A percentile compares a stretch with the other conserved stretches of the same genome.
These are phyloP conservation scores for Henricia sp. DNA, from an alignment of 53 echinoderm and acorn worm species.

Conservation along the genomic window DNA sequence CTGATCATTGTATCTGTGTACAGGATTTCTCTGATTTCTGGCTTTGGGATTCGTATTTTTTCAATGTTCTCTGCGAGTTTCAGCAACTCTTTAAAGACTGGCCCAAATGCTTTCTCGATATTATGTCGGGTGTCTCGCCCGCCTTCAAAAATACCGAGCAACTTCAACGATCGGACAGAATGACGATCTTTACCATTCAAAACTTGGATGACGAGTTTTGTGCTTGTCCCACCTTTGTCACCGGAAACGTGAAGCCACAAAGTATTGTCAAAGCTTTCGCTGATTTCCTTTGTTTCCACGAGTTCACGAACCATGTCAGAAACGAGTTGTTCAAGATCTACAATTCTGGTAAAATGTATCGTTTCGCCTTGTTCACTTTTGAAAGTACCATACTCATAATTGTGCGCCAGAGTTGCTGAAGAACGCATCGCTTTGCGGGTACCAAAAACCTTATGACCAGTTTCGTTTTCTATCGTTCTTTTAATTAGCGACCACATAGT, in stretches of 20 bases:
- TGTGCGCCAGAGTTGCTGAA: not conserved
- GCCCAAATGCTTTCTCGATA: slow-evolving; percentile 7
- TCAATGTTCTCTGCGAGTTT: not conserved
- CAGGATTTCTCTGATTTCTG: not conserved
- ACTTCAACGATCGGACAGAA: not conserved
- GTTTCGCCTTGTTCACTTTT: not conserved
- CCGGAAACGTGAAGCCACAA: slow-evolving; percentile 29
- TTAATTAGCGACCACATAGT: not conserved
- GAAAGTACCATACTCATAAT: slow-evolving; percentile 5
- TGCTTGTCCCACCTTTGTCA: slow-evolving; percentile 35
- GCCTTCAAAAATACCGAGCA: slow-evolving; percentile 22
- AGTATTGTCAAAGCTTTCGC: not conserved
- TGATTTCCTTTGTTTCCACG: not conserved
- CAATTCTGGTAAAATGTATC: not conserved
- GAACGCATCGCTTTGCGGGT: not conserved
- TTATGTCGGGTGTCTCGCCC: slow-evolving; percentile 10
- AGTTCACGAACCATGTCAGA: not conserved
- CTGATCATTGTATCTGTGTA: not conserved
- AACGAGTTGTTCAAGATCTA: not conserved
- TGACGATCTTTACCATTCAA: not conserved
- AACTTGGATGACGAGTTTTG: slow-evolving; percentile 3
- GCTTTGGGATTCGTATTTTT: not conserved
- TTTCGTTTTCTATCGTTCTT: not conserved
- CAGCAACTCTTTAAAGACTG: not conserved
- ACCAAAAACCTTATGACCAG: not conserved